Conservation (phyloP, 2,113 vertebrate species). For the Ariopsis seemanni region DNA sequence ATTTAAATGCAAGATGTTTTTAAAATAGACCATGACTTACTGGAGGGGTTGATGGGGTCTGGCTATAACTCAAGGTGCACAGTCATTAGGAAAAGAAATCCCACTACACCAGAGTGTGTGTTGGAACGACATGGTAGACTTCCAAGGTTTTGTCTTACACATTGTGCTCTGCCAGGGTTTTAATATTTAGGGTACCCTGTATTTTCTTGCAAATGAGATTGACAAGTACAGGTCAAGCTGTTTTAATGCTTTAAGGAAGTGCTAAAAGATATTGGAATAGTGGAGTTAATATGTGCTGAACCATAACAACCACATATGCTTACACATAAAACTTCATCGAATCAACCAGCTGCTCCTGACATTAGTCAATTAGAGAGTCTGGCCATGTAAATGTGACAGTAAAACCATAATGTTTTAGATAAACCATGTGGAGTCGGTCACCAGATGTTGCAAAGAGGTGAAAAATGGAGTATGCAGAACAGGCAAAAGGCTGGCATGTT, state of each 20-base stretch:
- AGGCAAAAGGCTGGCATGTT: neutral
- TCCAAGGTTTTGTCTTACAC: conserved; percentile 46
- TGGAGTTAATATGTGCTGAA: conserved; percentile 52
- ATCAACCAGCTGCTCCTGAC: conserved; percentile 51
- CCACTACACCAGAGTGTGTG: conserved; percentile 41
- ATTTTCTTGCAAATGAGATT: conserved; percentile 54
- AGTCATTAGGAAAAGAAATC: conserved; percentile 54
- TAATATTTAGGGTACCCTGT: conserved; percentile 50
- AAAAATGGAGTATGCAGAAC: conserved; percentile 21
- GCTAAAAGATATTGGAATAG: conserved; percentile 51
- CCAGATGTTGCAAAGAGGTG: conserved; percentile 48
- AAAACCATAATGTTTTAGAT: conserved; percentile 55
- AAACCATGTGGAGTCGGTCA: conserved; percentile 43
- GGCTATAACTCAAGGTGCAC: conserved; percentile 50
- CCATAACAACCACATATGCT: conserved; percentile 51
- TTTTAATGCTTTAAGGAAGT: conserved; percentile 54
- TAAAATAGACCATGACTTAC: conserved; percentile 46
- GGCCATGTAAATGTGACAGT: conserved; percentile 51
- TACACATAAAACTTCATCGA: conserved; percentile 49
- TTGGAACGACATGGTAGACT: conserved; percentile 28
- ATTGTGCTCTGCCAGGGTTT: conserved; percentile 45
- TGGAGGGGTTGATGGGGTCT: conserved; percentile 47
- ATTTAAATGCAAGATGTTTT: conserved; percentile 52
- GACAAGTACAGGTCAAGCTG: conserved; percentile 52
- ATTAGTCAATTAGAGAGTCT: conserved; percentile 57